These are phyloP conservation scores for Dasysyrphus albostriatus DNA, from an alignment of 2,888 invertebrate species.

Conservation along the genomic window DNA sequence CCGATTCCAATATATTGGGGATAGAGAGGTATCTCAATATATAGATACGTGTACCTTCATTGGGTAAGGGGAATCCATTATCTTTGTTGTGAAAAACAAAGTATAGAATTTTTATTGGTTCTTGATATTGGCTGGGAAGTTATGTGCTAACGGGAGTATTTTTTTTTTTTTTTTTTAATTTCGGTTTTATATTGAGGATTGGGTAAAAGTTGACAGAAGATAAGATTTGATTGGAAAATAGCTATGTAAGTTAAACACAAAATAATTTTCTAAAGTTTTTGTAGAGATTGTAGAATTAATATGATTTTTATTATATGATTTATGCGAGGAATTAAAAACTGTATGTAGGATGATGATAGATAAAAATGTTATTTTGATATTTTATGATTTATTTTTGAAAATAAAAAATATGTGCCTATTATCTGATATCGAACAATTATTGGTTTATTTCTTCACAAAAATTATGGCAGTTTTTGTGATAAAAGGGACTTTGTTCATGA, in stretches of 20 bases:
- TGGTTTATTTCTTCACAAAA: too few relatives aligned
- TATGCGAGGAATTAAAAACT: conserved; percentile 13
- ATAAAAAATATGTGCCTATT: too few relatives aligned
- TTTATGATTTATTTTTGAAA: too few relatives aligned
- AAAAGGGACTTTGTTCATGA: too few relatives aligned
- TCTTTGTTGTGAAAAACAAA: conserved; percentile 38
- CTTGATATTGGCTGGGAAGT: conserved; percentile 33
- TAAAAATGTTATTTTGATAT: too few relatives aligned
- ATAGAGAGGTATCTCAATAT: not conserved
- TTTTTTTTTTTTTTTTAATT: not conserved
- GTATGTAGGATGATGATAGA: not conserved
- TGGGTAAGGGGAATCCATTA: conserved; percentile 33
- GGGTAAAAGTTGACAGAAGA: not conserved
- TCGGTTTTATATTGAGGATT: not conserved
- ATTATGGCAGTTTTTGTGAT: too few relatives aligned
- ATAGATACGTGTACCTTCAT: not conserved
- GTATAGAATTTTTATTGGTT: conserved; percentile 52
- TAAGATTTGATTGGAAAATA: conserved; percentile 12
- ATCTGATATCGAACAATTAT: too few relatives aligned
- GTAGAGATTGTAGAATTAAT: not conserved
- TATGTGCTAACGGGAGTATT: conserved; percentile 22
- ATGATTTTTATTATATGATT: not conserved
- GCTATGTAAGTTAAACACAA: conserved; percentile 1
- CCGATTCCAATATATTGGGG: not conserved
- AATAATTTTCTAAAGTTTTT: not conserved